phyloP scores from a whole-genome alignment of 2,113 vertebrate species.

The Poecilia latipinna region DNA sequence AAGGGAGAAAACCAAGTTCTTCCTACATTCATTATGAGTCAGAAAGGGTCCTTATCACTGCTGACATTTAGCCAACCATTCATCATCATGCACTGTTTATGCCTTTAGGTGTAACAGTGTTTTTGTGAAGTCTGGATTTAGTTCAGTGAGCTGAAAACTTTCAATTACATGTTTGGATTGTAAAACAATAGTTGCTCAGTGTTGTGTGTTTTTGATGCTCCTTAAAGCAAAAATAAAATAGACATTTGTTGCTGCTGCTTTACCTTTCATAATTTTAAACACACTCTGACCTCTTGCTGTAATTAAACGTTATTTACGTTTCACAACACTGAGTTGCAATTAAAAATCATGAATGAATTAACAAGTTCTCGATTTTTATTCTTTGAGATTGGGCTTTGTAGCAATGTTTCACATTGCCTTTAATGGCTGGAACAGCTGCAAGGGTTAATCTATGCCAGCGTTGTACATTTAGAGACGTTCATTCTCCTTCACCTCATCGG shows the following conservation, averaged over 20 bases:
- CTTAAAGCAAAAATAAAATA: not conserved
- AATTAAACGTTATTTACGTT: not conserved
- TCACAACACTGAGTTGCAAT: too few species aligned
- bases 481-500: too few species aligned
- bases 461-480: too few species aligned
- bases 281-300: not conserved
- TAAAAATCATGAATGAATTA: too few species aligned
- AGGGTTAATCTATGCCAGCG: too few species aligned
- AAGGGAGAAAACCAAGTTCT: conserved; percentile 19
- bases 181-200: not conserved
- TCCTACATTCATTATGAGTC: conserved; percentile 19
- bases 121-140: conserved; percentile 7
- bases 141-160: not conserved
- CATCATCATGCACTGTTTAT: conserved; percentile 14
- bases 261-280: not conserved
- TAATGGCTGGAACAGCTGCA: too few species aligned
- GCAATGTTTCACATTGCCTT: too few species aligned
- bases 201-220: not conserved
- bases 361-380: too few species aligned
- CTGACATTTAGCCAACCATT: conserved; percentile 44
- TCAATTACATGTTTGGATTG: not conserved
- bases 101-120: conserved; percentile 11
- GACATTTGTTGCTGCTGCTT: not conserved
- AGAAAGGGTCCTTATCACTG: conserved; percentile 36
- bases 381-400: too few species aligned